These are phyloP conservation scores for Procapra przewalskii DNA, from an alignment of 2,113 vertebrate genomes.

Conservation along the genomic window DNA sequence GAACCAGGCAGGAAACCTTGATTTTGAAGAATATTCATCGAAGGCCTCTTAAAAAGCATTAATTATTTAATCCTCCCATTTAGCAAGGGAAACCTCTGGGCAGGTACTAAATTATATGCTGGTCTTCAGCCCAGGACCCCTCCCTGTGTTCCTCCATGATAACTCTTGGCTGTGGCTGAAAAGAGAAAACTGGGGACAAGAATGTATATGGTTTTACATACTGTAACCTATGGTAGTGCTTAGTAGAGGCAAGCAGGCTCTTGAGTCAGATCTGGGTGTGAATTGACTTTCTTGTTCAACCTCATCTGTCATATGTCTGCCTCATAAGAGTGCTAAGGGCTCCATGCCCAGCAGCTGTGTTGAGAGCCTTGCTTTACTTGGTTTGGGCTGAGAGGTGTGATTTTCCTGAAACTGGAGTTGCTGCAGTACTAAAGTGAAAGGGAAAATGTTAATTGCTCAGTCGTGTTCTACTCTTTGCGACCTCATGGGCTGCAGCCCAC, in stretches of 20 bases:
- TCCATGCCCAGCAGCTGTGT: fast-evolving
- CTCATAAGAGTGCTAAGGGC: neutral
- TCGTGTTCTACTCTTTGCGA: neutral
- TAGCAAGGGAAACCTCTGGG: neutral
- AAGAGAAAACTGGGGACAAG: neutral
- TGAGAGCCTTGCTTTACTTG: neutral
- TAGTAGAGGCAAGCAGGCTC: neutral
- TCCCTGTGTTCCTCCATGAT: neutral
- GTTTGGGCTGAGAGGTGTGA: neutral
- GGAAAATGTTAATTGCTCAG: neutral
- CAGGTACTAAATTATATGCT: neutral
- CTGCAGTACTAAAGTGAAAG: neutral
- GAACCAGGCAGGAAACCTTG: neutral
- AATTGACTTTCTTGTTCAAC: neutral
- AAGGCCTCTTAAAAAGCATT: neutral
- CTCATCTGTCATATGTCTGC: neutral
- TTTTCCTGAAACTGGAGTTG: neutral
- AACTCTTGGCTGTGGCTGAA: neutral
- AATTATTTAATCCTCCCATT: neutral
- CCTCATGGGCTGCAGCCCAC: neutral
- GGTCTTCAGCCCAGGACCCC: neutral
- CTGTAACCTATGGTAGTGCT: neutral
- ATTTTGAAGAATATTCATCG: neutral
- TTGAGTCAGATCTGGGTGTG: neutral
- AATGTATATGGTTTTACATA: neutral